phyloP scores from a whole-genome alignment of 2,113 vertebrate genomes.

The Regulus satrapa region DNA sequence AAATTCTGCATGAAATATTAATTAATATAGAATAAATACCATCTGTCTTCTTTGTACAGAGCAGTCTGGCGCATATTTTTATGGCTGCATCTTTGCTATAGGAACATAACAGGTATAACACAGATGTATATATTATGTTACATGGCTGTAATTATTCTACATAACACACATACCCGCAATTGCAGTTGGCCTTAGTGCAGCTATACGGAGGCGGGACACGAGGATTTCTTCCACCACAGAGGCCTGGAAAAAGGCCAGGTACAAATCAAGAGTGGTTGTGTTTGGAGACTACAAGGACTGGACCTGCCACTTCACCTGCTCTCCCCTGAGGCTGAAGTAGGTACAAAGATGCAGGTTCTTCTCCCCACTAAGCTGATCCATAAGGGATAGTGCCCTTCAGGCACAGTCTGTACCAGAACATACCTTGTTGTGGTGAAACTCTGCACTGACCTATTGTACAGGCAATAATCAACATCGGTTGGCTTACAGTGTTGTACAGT shows the following conservation, averaged over 20 bases:
- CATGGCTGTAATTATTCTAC: neutral
- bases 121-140: neutral
- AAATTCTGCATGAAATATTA: neutral
- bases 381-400: neutral
- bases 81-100: neutral
- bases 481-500: neutral
- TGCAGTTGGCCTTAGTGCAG: neutral
- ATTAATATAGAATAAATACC: conserved; percentile 40
- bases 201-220: neutral
- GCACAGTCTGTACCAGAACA: neutral
- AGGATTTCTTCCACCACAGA: neutral
- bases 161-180: neutral
- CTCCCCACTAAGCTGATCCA: neutral
- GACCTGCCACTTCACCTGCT: neutral
- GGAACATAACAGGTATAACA: neutral
- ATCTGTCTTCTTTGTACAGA: neutral
- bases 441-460: neutral
- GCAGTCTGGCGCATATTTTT: neutral
- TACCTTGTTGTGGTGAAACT: neutral
- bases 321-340: neutral
- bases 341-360: neutral
- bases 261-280: neutral
- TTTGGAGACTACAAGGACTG: neutral
- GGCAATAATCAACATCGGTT: neutral
- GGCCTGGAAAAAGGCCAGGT: neutral